Conservation (phyloP, 2,113 vertebrate species). For the Sialia sialis region DNA sequence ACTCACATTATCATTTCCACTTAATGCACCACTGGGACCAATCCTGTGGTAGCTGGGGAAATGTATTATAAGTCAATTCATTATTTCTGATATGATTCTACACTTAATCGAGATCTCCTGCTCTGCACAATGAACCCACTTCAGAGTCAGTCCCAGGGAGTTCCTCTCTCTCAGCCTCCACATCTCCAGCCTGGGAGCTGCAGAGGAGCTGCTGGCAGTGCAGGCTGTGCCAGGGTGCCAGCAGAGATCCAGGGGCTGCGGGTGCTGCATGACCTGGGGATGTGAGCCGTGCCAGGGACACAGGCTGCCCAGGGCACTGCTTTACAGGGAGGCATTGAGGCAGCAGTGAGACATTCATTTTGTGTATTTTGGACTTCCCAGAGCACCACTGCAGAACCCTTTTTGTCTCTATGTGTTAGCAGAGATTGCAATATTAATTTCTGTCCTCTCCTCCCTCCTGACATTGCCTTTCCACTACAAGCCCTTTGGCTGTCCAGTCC, state of each 20-base stretch:
- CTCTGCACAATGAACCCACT: slow-evolving; percentile 6
- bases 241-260: neutral
- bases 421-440: slow-evolving; percentile 27
- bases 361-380: neutral
- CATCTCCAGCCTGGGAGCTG: neutral
- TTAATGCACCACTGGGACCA: slow-evolving; percentile 43
- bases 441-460: neutral
- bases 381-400: neutral
- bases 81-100: neutral
- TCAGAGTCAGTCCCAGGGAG: neutral
- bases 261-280: neutral
- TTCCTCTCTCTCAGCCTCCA: neutral
- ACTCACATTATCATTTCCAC: slow-evolving; percentile 40
- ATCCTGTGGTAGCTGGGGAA: slow-evolving; percentile 17
- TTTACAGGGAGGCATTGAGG: neutral
- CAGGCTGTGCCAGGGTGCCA: neutral
- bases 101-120: slow-evolving; percentile 26
- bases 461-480: neutral
- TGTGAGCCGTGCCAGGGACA: neutral
- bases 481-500: neutral
- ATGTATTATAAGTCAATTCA: slow-evolving; percentile 35
- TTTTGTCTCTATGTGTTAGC: neutral
- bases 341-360: neutral
- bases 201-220: neutral
- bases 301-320: neutral